Conservation (phyloP, 1,140 invertebrate species). For the Hypothenemus hampei region DNA sequence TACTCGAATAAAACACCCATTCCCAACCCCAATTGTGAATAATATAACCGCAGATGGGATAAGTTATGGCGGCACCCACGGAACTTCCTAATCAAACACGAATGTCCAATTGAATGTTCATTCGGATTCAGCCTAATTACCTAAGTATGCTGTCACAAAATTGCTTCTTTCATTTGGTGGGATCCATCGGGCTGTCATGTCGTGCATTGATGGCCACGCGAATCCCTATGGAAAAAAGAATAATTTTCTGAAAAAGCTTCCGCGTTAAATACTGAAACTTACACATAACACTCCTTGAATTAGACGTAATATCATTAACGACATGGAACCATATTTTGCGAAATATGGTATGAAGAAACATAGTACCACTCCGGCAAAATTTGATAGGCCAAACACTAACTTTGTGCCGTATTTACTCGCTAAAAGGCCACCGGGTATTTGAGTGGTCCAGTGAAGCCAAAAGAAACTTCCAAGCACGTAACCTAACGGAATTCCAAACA, state of each 20-base stretch:
- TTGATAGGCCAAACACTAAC: conserved; percentile 62
- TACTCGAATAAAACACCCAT: conserved; percentile 67
- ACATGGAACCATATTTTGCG: conserved; percentile 55
- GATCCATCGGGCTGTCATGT: conserved; percentile 78
- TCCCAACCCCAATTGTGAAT: conserved; percentile 66
- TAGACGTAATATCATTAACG: conserved; percentile 59
- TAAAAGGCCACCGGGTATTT: conserved; percentile 69
- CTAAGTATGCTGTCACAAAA: conserved; percentile 66
- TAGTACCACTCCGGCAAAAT: conserved; percentile 63
- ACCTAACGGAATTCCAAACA: conserved; percentile 28
- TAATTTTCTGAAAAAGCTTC: background rate
- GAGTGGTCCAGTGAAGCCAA: conserved; percentile 67
- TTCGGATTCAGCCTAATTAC: conserved; percentile 43
- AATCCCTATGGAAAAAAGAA: conserved; percentile 59
- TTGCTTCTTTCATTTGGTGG: conserved; percentile 73
- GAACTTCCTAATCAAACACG: conserved; percentile 51
- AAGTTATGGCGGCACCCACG: conserved; percentile 65
- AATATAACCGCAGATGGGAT: conserved; percentile 62
- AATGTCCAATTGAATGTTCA: background rate
- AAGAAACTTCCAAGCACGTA: conserved; percentile 68
- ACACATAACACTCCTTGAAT: conserved; percentile 72
- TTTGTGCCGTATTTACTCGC: conserved; percentile 68
- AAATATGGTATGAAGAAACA: conserved; percentile 65
- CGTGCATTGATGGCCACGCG: conserved; percentile 77
- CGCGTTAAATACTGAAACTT: conserved; percentile 38